Evolutionary conservation across 2,888 invertebrate species (phyloP).

Genomic region (Unio pictorum): DNA sequence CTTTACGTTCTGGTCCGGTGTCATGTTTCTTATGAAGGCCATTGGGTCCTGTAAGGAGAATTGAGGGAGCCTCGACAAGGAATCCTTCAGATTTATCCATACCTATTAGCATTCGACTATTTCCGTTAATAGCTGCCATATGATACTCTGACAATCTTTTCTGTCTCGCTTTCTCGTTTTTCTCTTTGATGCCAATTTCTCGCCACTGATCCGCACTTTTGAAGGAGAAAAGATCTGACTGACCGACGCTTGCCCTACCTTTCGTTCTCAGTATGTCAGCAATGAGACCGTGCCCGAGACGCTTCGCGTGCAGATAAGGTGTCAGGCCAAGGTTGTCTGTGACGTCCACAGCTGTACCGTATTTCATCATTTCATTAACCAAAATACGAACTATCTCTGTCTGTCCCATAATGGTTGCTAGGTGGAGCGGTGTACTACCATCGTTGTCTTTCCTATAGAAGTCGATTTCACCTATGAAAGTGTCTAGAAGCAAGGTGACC

Average conservation of each 20-base stretch:
- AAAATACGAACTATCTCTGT: constrained; percentile 46
- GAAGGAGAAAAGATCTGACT: constrained; percentile 47
- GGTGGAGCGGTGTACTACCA: constrained; percentile 62
- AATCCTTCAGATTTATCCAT: constrained; percentile 14
- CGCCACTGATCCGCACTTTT: constrained; percentile 58
- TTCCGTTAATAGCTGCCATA: constrained; percentile 43
- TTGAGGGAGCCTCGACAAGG: neutral
- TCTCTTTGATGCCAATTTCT: constrained; percentile 52
- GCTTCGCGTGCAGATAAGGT: constrained; percentile 61
- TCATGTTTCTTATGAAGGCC: constrained; percentile 26
- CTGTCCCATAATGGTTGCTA: constrained; percentile 55
- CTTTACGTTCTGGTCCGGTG: constrained; percentile 12
- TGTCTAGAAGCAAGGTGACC: constrained; percentile 46
- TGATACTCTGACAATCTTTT: constrained; percentile 29
- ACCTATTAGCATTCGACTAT: constrained; percentile 37
- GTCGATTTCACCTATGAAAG: constrained; percentile 58
- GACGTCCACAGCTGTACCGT: constrained; percentile 59
- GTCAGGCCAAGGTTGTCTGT: constrained; percentile 61
- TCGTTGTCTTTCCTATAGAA: constrained; percentile 53
- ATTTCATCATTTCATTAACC: constrained; percentile 50
- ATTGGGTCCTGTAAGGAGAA: constrained; percentile 22
- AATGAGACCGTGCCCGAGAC: constrained; percentile 54
- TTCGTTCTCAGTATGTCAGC: constrained; percentile 46
- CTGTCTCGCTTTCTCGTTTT: constrained; percentile 36
- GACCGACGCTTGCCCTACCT: constrained; percentile 49